phyloP scores from a whole-genome alignment of 2,888 invertebrate species.

The Acleris laterana region DNA sequence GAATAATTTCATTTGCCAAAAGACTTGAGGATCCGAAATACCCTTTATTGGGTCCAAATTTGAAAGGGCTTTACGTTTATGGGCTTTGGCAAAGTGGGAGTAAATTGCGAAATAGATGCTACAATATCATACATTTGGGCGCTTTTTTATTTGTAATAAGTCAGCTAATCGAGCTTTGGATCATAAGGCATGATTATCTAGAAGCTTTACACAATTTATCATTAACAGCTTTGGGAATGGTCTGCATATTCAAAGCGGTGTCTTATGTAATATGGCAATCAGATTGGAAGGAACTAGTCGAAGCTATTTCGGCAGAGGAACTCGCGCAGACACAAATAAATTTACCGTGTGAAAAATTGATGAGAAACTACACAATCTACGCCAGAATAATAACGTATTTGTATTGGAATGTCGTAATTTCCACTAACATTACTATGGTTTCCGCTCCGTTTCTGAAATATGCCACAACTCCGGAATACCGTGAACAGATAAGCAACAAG shows the following conservation, averaged over 20 bases:
- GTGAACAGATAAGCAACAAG: conserved; percentile 51
- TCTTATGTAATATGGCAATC: conserved; percentile 47
- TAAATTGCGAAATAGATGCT: conserved; percentile 48
- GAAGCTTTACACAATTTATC: conserved; percentile 58
- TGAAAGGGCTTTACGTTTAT: conserved; percentile 59
- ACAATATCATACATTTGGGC: conserved; percentile 48
- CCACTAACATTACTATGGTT: conserved; percentile 52
- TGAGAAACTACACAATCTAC: conserved; percentile 57
- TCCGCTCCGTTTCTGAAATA: conserved; percentile 57
- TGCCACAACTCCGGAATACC: conserved; percentile 48
- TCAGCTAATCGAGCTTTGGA: conserved; percentile 55
- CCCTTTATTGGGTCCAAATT: conserved; percentile 65
- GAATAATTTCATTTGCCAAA: conserved; percentile 47
- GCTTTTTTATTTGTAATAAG: conserved; percentile 51
- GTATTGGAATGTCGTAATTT: conserved; percentile 56
- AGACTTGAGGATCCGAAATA: conserved; percentile 56
- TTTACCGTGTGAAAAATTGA: conserved; percentile 40
- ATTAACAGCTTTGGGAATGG: conserved; percentile 50
- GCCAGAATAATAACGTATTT: conserved; percentile 57
- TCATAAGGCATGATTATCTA: conserved; percentile 53
- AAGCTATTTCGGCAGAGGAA: conserved; percentile 55
- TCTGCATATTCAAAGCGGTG: conserved; percentile 51
- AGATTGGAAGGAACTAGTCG: conserved; percentile 46
- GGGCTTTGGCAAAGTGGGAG: conserved; percentile 57
- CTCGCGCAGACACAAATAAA: conserved; percentile 47